Evolutionary conservation across 2,888 invertebrate species (phyloP), one percentile per base, ranked within the genome.

Genomic region (Andrena flavipes): DNA sequence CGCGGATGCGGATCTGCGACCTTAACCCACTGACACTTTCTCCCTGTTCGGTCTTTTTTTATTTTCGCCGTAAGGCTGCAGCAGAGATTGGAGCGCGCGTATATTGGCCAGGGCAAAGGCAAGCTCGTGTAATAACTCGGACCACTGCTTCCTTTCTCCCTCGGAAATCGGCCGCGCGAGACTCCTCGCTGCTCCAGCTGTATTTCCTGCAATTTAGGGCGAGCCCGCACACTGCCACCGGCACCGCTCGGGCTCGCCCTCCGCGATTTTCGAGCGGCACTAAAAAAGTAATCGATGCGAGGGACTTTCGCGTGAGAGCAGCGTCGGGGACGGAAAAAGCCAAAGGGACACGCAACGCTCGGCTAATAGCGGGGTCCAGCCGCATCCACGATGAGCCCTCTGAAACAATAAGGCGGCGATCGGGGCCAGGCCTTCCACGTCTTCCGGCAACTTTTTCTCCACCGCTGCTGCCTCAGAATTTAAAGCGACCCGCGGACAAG

Each of bases 21-120:
- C 89, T 90, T 89, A 91, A 89, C 88, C 90, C 81, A 88, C 89
- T 86, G 80, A 84, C 83, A 74, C 88, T 85, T 84, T 85, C 80
- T 76, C 78, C 78, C 70, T 80, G 60, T 71, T 60, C 67, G 69
- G 26, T 82, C 84, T 82, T 60, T 76, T 71, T 13, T 42, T 42
- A 2, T 35, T 13, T 42, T 42, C 16, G 42, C 42, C 30, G 64
- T 13, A 7, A n/a, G 48, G 30, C 33, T 5, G 71, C 70, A 20
- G 10, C 62, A 68, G 60, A 68, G 60, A 60, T 68, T 56, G 30
- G 60, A 49, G 70, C 48, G n/a, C 13, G 13, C 26, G 72, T 26
- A 8, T n/a, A 35, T 16, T 16, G 35, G 51, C n/a, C 0, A 3
- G 16, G 20, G 4, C 49, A 48, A 26, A 72, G n/a, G 7, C 3